Conservation (phyloP, 2,888 invertebrate genomes). For the Lasioglossum vierecki region DNA sequence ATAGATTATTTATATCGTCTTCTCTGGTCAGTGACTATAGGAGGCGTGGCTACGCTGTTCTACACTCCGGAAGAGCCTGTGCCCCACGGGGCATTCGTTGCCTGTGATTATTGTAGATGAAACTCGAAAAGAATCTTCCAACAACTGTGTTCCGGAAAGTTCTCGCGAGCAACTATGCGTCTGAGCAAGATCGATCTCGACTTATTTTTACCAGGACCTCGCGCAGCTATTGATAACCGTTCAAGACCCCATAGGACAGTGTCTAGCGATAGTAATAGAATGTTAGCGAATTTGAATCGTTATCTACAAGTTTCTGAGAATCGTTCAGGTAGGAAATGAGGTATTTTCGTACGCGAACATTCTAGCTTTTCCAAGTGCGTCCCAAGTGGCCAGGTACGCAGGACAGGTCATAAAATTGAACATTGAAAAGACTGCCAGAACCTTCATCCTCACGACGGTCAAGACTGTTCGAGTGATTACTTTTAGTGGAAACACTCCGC, state of each 20-base stretch:
- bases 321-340: neutral
- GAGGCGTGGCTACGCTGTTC: neutral
- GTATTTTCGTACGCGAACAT: too few species aligned
- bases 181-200: constrained; percentile 26
- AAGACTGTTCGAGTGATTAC: too few species aligned
- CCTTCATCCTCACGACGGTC: too few species aligned
- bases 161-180: neutral
- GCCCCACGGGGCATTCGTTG: neutral
- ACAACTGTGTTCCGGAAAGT: neutral
- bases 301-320: too few species aligned
- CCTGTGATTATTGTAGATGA: neutral
- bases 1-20: neutral
- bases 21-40: neutral
- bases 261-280: neutral
- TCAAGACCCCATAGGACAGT: neutral
- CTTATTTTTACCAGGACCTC: constrained; percentile 19
- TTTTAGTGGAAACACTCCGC: too few species aligned
- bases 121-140: neutral
- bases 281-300: neutral
- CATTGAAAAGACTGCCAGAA: too few species aligned
- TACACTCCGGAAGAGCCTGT: neutral
- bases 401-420: too few species aligned
- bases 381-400: too few species aligned
- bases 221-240: constrained; percentile 1
- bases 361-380: too few species aligned